These are phyloP conservation scores for Bovichtus diacanthus DNA, from an alignment of 2,797 vertebrate genomes.

Conservation along the genomic window DNA sequence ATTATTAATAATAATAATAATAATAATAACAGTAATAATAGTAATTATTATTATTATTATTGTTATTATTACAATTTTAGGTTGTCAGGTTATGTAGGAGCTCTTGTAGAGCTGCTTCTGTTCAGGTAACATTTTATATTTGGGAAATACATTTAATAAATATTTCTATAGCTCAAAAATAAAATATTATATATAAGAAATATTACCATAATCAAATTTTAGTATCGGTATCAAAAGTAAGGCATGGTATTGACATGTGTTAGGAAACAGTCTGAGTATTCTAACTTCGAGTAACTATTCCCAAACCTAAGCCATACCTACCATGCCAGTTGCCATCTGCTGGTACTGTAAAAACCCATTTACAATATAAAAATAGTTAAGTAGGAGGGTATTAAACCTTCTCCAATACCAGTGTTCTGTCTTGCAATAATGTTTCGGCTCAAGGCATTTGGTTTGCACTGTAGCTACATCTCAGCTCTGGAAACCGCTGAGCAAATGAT, in stretches of 20 bases:
- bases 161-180: not conserved
- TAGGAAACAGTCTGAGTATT: not conserved
- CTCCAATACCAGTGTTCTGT: not conserved
- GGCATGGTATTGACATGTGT: not conserved
- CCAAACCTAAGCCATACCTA: not conserved
- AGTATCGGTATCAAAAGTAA: not conserved
- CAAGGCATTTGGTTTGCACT: not conserved
- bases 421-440: not conserved
- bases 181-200: too few species aligned
- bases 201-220: too few species aligned
- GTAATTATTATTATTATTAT: too few species aligned
- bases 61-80: too few species aligned
- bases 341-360: too few species aligned
- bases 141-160: too few species aligned
- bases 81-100: too few species aligned
- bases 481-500: not conserved
- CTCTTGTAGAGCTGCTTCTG: not conserved
- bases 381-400: not conserved
- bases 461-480: not conserved
- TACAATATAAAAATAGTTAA: not conserved
- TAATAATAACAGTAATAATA: too few species aligned
- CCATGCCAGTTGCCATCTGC: too few species aligned
- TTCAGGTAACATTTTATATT: too few species aligned
- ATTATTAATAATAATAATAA: too few species aligned
- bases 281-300: not conserved